Evolutionary conservation across 2,888 invertebrate species (phyloP), one percentile per base, ranked within the genome.

Genomic region (Nomada flava): DNA sequence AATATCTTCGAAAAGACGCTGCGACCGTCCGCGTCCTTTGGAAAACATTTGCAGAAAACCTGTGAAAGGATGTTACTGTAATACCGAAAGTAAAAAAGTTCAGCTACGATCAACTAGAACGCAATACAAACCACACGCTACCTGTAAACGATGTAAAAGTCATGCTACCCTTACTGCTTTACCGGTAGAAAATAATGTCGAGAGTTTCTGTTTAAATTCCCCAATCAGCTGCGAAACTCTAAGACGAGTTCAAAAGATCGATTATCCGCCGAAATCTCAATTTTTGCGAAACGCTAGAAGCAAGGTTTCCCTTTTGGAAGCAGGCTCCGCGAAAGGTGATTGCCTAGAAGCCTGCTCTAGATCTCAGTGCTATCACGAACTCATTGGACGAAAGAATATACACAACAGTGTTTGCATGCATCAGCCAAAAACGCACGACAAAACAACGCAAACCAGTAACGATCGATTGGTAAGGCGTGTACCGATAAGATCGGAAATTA

Each of bases 31-130:
- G 44, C 42, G 52, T 11, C 75, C 47, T 1, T 10, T n/a, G 2
- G 59, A 73, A 23, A n/a, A 53, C 0, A 57, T 82, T 0, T 68
- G 62, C 5, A 89, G 91, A 44, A 90, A 88, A 65, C 90, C 91
- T 13, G 86, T 91, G 3, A 90, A 89, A 69, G 91, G 85, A 42
- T 93, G 92, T 76, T 93, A 93, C 55, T 93, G 92, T 65, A 73
- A 88, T 57, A 26, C 69, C 1, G 83, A 87, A n/a, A 44, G 52
- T 3, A 79, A 74, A 57, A 89, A 89, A 64, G 20, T 76, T 15
- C 84, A 87, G 23, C 47, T 60, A 10, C 72, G 74, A 71, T 78
- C 89, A 26, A 64, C 74, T 9, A 86, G 71, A 76, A 85, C 78
- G 0, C 81, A 65, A 9, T 53, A 71, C 2, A 89, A 83, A 42